A percentile compares a stretch with the other conserved stretches of the same genome.
phyloP scores from a whole-genome alignment of 37 sponge, comb jelly and placozoan genomes.

The Aphrocallistes beatrix region DNA sequence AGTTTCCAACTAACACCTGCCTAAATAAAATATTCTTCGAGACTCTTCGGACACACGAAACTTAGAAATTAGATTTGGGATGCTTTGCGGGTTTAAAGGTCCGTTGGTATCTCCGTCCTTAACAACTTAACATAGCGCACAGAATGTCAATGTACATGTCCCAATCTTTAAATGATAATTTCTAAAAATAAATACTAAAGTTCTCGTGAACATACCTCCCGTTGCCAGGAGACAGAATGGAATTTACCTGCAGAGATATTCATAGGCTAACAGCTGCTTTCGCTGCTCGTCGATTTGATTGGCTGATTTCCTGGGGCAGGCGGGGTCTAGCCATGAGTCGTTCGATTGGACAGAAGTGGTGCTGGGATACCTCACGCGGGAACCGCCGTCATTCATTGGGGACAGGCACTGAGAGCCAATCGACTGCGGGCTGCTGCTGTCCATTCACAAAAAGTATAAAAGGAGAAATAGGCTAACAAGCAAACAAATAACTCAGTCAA shows the following conservation, averaged over 20 bases:
- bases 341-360: neutral
- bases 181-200: no score
- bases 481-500: no score
- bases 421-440: neutral
- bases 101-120: no score
- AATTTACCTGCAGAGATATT: neutral
- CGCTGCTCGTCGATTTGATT: neutral
- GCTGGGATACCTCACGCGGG: neutral
- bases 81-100: no score
- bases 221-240: no score
- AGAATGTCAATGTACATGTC: no score
- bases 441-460: neutral
- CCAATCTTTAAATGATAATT: no score
- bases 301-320: neutral
- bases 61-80: no score
- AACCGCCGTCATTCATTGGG: neutral
- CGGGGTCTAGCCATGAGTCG: conserved; percentile 2
- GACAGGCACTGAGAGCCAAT: neutral
- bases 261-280: neutral
- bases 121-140: no score
- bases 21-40: no score
- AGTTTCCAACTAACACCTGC: neutral
- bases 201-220: no score
- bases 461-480: neutral
- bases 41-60: no score